These are phyloP conservation scores for Urocyon cinereoargenteus DNA, from an alignment of 2,797 vertebrate genomes.

Conservation along the genomic window DNA sequence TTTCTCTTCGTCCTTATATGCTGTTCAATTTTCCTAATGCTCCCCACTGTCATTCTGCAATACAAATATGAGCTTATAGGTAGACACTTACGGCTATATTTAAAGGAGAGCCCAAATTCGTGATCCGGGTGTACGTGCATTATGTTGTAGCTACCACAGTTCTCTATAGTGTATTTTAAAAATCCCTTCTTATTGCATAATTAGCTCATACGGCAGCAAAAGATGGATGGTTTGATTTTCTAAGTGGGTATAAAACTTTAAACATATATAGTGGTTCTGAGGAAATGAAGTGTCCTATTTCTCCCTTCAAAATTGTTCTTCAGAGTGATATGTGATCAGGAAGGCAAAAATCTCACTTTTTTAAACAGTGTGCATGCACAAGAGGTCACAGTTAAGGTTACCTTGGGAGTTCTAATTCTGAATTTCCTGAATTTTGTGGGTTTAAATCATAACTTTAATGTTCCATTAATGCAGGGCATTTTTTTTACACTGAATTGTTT, in stretches of 20 bases:
- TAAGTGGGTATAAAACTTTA: constrained; percentile 73
- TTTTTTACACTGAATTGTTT: constrained; percentile 71
- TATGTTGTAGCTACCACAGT: neutral
- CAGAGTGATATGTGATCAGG: constrained; percentile 41
- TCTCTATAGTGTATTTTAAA: constrained; percentile 35
- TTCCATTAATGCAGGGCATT: constrained; percentile 64
- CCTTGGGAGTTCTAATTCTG: constrained; percentile 73
- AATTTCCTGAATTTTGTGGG: constrained; percentile 76
- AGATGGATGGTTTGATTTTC: constrained; percentile 65
- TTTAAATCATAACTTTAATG: constrained; percentile 76
- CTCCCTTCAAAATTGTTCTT: constrained; percentile 44
- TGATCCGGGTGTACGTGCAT: neutral
- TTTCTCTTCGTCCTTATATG: neutral
- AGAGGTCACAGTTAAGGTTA: constrained; percentile 69
- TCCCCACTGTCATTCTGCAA: neutral
- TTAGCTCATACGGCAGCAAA: constrained; percentile 29
- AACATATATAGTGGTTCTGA: constrained; percentile 41
- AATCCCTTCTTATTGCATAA: constrained; percentile 45
- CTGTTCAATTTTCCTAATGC: constrained; percentile 36
- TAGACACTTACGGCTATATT: neutral
- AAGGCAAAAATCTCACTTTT: constrained; percentile 70
- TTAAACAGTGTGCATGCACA: constrained; percentile 40
- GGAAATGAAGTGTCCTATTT: neutral
- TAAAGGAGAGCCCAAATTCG: neutral
- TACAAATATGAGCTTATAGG: neutral